Evolutionary conservation across 2,113 vertebrate genomes (phyloP), one percentile per base, ranked within the genome.

Genomic region (Equus przewalskii): DNA sequence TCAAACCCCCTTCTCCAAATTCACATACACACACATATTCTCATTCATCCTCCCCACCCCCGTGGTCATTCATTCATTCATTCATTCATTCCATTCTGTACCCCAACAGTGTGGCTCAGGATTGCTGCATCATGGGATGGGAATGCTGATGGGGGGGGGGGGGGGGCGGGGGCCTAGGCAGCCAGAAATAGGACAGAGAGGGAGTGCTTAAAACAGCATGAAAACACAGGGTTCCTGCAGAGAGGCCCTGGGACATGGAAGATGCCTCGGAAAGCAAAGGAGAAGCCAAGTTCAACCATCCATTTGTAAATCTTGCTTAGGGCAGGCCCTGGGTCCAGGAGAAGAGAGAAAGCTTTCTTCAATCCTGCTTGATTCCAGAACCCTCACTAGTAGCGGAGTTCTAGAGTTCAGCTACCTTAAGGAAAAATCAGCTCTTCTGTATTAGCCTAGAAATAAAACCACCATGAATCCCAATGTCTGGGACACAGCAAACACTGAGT

Each of bases 391-490:
- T 33, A 36, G n/a, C 56, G 64, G 56, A 90, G 24, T 58, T 89
- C 26, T 70, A 44, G 51, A n/a, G 26, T 58, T 86, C 18, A 30
- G 22, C n/a, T 93, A 19, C 26, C 21, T 82, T 26, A 76, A 36
- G n/a, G 36, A 78, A 80, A 93, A 91, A 72, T 64, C 19, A 95
- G 58, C 36, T 88, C 44, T 80, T 93, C 75, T 72, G 24, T 49
- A 46, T 44, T 30, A 72, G 44, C 89, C 49, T 41, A 88, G 49
- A 33, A 78, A 33, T 72, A 78, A 84, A 96, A 78, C 22, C 30
- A 88, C 49, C 76, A 80, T 24, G 70, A 83, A 75, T 51, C 22
- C 49, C 84, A 91, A 28, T 33, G 19, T 19, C 44, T 89, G 14
- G 19, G n/a, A 65, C 24, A 72, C 0, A 62, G 62, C 54, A 89